Evolutionary conservation across 2,888 invertebrate genomes (phyloP).

Genomic region (Oscheius sp.): DNA sequence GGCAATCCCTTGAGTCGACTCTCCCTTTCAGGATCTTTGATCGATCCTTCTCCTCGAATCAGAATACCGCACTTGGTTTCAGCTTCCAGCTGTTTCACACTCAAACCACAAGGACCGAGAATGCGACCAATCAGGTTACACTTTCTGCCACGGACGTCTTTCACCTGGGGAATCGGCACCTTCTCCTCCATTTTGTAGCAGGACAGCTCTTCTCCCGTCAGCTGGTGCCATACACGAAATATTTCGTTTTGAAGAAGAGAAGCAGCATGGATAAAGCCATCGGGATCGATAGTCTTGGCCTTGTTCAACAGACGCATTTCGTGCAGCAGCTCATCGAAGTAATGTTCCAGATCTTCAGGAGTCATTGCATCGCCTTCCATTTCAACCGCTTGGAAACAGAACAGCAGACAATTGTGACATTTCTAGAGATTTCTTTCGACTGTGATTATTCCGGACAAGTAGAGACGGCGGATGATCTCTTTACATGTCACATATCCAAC

Average conservation of each 20-base stretch:
- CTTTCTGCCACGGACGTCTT: not conserved
- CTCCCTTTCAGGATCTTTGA: constrained; percentile 59
- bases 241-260: constrained; percentile 15
- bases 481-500: too few species aligned
- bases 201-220: not conserved
- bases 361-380: not conserved
- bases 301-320: constrained; percentile 41
- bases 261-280: not conserved
- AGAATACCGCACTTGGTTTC: constrained; percentile 59
- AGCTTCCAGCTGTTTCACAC: constrained; percentile 65
- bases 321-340: constrained; percentile 45
- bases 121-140: constrained; percentile 62
- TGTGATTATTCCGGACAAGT: too few species aligned
- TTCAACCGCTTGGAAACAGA: too few species aligned
- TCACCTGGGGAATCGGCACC: constrained; percentile 16
- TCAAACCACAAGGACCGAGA: constrained; percentile 68
- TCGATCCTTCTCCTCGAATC: constrained; percentile 63
- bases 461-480: too few species aligned
- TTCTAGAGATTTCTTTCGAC: too few species aligned
- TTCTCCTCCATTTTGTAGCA: constrained; percentile 4
- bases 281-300: not conserved
- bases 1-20: constrained; percentile 48
- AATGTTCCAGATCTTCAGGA: not conserved
- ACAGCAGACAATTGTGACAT: too few species aligned
- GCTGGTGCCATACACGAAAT: constrained; percentile 21